Percentiles rank a stretch among this genome's conserved stretches.
Conservation (phyloP, 2,113 vertebrate genomes). For the Eleginops maclovinus region DNA sequence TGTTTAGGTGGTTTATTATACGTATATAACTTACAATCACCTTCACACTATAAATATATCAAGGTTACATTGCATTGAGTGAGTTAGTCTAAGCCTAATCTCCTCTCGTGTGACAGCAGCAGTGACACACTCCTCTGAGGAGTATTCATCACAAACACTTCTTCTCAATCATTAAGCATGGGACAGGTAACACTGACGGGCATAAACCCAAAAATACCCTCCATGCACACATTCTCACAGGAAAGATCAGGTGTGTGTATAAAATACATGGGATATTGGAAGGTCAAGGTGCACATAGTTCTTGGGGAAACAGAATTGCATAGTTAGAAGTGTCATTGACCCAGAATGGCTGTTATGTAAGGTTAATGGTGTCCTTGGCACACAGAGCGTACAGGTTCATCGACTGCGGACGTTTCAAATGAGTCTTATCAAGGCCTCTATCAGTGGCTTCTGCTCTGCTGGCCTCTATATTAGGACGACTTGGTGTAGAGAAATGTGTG, state of each 20-base stretch:
- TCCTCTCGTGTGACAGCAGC: slow-evolving; percentile 46
- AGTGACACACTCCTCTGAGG: slow-evolving; percentile 30
- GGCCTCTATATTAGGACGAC: slow-evolving; percentile 23
- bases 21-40: not conserved
- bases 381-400: slow-evolving; percentile 51
- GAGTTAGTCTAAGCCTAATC: slow-evolving; percentile 40
- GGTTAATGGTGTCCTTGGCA: slow-evolving; percentile 68
- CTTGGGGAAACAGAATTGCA: slow-evolving; percentile 41
- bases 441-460: slow-evolving; percentile 43
- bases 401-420: slow-evolving; percentile 54
- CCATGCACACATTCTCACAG: not conserved
- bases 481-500: slow-evolving; percentile 30
- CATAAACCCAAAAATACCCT: slow-evolving; percentile 11
- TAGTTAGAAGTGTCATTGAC: slow-evolving; percentile 62
- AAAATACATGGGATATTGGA: slow-evolving; percentile 19
- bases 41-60: slow-evolving; percentile 13
- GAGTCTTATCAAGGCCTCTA: slow-evolving; percentile 65
- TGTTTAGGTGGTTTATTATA: too few relatives aligned
- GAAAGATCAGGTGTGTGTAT: not conserved
- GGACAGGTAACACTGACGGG: slow-evolving; percentile 1
- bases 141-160: slow-evolving; percentile 35
- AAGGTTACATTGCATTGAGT: slow-evolving; percentile 26
- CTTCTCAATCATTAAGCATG: slow-evolving; percentile 17
- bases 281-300: slow-evolving; percentile 48
- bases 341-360: slow-evolving; percentile 60